Evolutionary conservation across 2,797 vertebrate genomes (phyloP).

Genomic region (Gambelia wislizenii): DNA sequence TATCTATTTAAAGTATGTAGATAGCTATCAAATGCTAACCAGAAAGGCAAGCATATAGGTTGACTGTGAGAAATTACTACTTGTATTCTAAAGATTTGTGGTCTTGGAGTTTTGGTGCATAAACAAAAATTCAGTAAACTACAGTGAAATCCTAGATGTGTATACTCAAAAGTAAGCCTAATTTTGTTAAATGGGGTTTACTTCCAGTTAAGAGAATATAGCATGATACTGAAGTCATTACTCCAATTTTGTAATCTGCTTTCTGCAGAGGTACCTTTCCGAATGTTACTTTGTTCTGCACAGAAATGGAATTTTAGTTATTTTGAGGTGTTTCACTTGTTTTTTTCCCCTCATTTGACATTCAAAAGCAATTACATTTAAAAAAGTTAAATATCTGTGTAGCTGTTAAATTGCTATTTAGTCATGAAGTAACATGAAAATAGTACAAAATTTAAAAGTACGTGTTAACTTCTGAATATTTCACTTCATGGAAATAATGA

Average conservation of each 20-base stretch:
- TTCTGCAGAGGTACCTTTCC: neutral
- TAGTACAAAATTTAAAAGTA: neutral
- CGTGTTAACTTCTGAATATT: conserved; percentile 1
- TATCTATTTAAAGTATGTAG: neutral
- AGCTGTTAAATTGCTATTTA: neutral
- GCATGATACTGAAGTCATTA: neutral
- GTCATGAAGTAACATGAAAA: neutral
- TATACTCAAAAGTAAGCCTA: neutral
- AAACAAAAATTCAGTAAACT: neutral
- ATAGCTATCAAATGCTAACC: neutral
- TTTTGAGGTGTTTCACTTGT: too few relatives aligned
- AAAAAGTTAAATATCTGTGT: neutral
- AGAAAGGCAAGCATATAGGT: neutral
- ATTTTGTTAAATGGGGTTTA: neutral
- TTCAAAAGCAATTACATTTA: neutral
- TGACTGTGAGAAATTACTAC: neutral
- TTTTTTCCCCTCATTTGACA: neutral
- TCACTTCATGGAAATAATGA: neutral
- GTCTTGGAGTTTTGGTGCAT: neutral
- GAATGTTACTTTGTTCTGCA: neutral
- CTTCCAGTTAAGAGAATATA: neutral
- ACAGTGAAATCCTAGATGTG: neutral
- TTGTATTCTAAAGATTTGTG: neutral
- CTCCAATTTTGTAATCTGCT: neutral
- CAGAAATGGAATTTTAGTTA: too few relatives aligned